phyloP scores from a whole-genome alignment of 2,797 vertebrate species.

The Acestrorhynchus altus region DNA sequence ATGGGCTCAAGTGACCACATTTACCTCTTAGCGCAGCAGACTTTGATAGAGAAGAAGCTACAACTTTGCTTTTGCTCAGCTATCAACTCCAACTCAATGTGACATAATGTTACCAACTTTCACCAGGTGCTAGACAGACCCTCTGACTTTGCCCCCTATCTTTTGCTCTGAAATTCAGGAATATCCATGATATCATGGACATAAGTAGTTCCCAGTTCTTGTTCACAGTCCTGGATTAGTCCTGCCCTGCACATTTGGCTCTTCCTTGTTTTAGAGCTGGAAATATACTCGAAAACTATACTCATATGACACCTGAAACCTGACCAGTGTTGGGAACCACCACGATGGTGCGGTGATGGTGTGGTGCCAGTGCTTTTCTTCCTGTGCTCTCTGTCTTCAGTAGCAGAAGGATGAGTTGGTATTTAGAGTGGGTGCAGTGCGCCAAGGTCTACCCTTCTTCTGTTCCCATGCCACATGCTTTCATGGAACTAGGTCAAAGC shows the following conservation, averaged over 20 bases:
- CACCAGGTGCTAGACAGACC: slow-evolving; percentile 27
- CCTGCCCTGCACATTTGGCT: no score
- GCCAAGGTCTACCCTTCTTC: background rate
- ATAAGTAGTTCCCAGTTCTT: no score
- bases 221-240: no score
- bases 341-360: background rate
- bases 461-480: slow-evolving; percentile 11
- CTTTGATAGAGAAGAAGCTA: slow-evolving; percentile 5
- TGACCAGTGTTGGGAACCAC: background rate
- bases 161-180: slow-evolving; percentile 31
- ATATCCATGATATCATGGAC: slow-evolving; percentile 10
- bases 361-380: slow-evolving; percentile 1
- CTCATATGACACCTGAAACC: background rate
- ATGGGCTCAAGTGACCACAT: slow-evolving; percentile 24
- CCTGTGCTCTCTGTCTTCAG: background rate
- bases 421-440: background rate
- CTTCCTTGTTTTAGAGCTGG: background rate
- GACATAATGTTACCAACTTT: slow-evolving; percentile 28
- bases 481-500: slow-evolving; percentile 45
- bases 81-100: slow-evolving; percentile 4
- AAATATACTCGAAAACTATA: background rate
- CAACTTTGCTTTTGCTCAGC: slow-evolving; percentile 20
- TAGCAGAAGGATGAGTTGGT: background rate
- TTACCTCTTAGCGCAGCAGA: slow-evolving; percentile 10
- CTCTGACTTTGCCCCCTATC: slow-evolving; percentile 17